Evolutionary conservation across 53 echinoderm and acorn worm species (phyloP).

Genomic region (Astropecten irregularis): DNA sequence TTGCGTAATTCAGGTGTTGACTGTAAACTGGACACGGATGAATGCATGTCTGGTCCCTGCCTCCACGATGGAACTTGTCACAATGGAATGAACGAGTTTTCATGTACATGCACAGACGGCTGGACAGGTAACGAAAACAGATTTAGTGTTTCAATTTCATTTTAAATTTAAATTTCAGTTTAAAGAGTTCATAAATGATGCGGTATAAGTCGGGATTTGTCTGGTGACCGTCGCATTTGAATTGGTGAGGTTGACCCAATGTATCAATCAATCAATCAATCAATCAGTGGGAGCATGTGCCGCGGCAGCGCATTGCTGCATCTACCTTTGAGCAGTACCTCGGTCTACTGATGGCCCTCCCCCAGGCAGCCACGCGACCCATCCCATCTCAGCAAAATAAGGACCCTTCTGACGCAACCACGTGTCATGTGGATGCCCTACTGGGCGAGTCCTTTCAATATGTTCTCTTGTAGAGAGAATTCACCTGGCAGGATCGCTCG

Average conservation of each 20-base stretch:
- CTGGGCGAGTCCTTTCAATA: no score
- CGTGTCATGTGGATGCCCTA: no score
- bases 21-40: slow-evolving; percentile 22
- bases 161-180: neutral
- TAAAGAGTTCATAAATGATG: neutral
- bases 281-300: no score
- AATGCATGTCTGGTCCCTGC: slow-evolving; percentile 44
- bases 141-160: neutral
- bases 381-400: no score
- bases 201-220: neutral
- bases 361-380: no score
- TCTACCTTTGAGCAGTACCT: no score
- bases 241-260: neutral
- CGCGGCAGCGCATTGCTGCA: no score
- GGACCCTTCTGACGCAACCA: no score
- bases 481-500: no score
- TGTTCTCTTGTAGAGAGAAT: no score
- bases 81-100: neutral
- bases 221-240: neutral
- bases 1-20: slow-evolving; percentile 2
- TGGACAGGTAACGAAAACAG: slow-evolving; percentile 15
- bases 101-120: slow-evolving; percentile 12
- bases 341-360: no score
- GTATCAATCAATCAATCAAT: neutral
- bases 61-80: slow-evolving; percentile 13